phyloP scores from a whole-genome alignment of 2,113 vertebrate species.

The Malaclemys terrapin region DNA sequence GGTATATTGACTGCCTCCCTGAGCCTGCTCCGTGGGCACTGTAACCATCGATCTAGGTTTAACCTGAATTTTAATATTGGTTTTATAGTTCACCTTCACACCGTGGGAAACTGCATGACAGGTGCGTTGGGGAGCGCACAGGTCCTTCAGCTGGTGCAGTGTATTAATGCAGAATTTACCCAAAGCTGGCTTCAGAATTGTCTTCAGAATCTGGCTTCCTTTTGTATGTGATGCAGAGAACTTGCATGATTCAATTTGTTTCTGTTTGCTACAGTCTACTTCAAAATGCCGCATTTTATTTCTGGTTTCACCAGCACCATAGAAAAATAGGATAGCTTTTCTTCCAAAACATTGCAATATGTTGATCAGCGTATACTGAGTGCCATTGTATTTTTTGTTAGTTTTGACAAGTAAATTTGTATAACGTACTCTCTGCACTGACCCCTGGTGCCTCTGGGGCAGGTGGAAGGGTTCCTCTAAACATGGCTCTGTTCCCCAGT shows the following conservation, averaged over 20 bases:
- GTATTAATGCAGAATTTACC: conserved; percentile 26
- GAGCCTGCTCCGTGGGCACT: not conserved
- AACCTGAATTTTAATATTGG: not conserved
- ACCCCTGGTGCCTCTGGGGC: not conserved
- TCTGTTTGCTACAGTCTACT: not conserved
- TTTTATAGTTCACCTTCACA: not conserved
- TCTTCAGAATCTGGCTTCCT: not conserved
- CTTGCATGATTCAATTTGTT: not conserved
- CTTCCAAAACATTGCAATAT: not conserved
- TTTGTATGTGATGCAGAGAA: not conserved
- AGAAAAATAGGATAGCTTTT: rapidly evolving
- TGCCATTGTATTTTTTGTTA: not conserved
- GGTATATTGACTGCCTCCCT: not conserved
- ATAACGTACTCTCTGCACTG: not conserved
- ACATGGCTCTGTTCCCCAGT: rapidly evolving
- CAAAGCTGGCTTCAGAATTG: not conserved
- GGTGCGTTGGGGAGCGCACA: not conserved
- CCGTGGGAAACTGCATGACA: rapidly evolving
- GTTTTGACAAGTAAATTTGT: not conserved
- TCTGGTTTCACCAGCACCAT: not conserved
- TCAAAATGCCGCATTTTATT: not conserved
- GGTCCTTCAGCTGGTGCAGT: not conserved
- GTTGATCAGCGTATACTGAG: not conserved
- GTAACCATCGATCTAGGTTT: not conserved
- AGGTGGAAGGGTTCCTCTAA: rapidly evolving